phyloP scores from a whole-genome alignment of 37 sponge, comb jelly and placozoan species.

The Ephydatia muelleri region DNA sequence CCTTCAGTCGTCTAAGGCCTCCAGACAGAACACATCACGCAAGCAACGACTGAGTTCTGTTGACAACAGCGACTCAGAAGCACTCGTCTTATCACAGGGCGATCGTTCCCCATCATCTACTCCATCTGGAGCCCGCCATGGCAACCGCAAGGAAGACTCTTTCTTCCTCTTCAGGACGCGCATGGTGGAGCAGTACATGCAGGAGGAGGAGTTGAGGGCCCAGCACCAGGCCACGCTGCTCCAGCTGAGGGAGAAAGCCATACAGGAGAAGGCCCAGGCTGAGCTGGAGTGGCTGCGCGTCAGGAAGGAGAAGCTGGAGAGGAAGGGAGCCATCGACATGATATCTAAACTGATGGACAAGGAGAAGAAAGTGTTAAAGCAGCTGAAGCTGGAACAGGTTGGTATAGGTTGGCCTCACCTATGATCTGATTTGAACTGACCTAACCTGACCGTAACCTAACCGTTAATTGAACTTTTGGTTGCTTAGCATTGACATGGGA shows the following conservation, averaged over 20 bases:
- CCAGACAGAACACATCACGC: not conserved
- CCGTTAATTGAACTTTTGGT: no score
- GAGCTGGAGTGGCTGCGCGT: conserved; percentile 72
- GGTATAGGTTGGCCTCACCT: not conserved
- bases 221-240: conserved; percentile 80
- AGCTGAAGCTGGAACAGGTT: conserved; percentile 71
- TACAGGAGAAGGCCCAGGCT: conserved; percentile 65
- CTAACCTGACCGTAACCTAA: no score
- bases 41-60: not conserved
- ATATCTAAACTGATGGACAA: conserved; percentile 80
- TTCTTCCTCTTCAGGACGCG: conserved; percentile 63
- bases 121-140: conserved; percentile 2
- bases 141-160: conserved; percentile 23
- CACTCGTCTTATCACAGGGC: conserved; percentile 8
- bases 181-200: conserved; percentile 70
- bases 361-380: conserved; percentile 68
- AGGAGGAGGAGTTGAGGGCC: conserved; percentile 80
- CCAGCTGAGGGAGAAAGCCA: conserved; percentile 81
- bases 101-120: conserved; percentile 4
- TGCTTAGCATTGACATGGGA: no score
- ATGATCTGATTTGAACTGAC: no score
- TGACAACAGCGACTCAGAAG: not conserved
- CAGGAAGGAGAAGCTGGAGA: conserved; percentile 51
- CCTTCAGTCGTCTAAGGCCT: not conserved
- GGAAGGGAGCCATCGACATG: conserved; percentile 85